Base-by-base conservation (phyloP, 2,113 vertebrate genomes). In the Pungitius pungitius region DNA sequence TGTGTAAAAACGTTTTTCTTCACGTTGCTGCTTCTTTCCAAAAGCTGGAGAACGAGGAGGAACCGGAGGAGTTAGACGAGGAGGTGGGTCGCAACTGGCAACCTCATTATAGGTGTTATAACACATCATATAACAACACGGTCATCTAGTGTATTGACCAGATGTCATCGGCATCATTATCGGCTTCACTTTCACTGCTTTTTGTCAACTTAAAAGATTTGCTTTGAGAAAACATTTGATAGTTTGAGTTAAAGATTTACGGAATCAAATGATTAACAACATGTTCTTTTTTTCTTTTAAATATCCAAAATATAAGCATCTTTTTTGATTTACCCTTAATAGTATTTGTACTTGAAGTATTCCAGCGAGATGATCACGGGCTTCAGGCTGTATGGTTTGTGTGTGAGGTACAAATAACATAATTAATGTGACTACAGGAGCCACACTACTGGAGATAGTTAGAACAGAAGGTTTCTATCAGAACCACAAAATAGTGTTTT, bases 21-120 rank as follows among this genome's bases (percentile, higher is more conserved):
- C 6, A 3, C 12, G 26, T 0, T 79, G 40, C 45, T 83, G 27
- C 71, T 87, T 83, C 30, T 14, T 39, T 51, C 63, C 47, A 37
- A 71, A 90, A 92, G 93, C 85, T 93, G 78, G 93, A 94, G 76
- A 69, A 91, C 8, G 90, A 93, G 87, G 92, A 94, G 73, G 93
- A 94, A 55, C 82, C 88, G 0, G 92, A 93, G 61, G 88, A 92
- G 33, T 33, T 73, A 78, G 91, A 94, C 20, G 90, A 92, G 27
- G 93, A 94, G 93, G 92, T 93, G 84, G 88, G 91, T 93, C 49
- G 20, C 37, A 42, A 24, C 12, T 9, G 49, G 40, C 27, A 20
- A 42, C 20, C 7, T 65, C 8, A 45, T 9, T 35, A 35, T 35
- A 35, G 33, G 30, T 30, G 30, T 30, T 30, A 30, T 30, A 30